Percentiles rank a stretch among this genome's conserved stretches.
These are phyloP conservation scores for Motacilla alba DNA, from an alignment of 2,113 vertebrate genomes.

Conservation along the genomic window DNA sequence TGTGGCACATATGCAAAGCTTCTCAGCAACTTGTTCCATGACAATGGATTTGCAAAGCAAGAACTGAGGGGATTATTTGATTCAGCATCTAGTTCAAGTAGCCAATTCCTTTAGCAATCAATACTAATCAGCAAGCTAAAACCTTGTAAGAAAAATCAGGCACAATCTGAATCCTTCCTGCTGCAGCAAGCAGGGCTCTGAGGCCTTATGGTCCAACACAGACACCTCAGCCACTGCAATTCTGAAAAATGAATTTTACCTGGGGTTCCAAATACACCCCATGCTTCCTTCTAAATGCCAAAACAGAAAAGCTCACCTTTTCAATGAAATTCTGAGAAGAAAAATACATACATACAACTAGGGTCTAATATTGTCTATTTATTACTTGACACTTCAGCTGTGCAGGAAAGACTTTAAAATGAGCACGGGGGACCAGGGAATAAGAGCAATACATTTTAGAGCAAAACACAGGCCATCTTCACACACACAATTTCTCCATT, in stretches of 20 bases:
- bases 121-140: constrained; percentile 77
- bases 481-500: neutral
- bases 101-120: constrained; percentile 78
- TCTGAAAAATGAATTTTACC: neutral
- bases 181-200: neutral
- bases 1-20: neutral
- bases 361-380: neutral
- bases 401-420: neutral
- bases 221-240: neutral
- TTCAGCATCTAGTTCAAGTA: constrained; percentile 74
- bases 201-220: neutral
- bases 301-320: neutral
- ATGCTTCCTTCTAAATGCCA: neutral
- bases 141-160: constrained; percentile 66
- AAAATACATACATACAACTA: neutral
- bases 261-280: neutral
- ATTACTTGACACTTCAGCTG: neutral
- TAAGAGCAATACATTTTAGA: neutral
- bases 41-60: constrained; percentile 70
- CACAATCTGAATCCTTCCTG: constrained; percentile 65
- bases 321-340: neutral
- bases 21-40: constrained; percentile 57
- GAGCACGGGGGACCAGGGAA: neutral
- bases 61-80: constrained; percentile 77
- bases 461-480: neutral